phyloP scores from a whole-genome alignment of 2,888 invertebrate species.

The Ichneumoninae sp. region DNA sequence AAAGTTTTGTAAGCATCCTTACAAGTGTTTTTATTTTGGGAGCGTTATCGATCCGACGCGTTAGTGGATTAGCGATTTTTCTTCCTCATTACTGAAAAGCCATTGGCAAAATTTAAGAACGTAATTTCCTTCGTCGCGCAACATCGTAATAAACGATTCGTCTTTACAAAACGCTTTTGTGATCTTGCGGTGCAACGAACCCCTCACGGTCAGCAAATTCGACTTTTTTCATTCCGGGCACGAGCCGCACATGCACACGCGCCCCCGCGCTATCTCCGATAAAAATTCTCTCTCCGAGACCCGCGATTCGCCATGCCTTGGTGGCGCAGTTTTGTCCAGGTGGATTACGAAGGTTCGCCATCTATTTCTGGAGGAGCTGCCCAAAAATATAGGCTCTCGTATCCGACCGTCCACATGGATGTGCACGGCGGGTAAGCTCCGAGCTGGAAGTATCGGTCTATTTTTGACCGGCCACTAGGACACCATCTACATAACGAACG shows the following conservation, averaged over 20 bases:
- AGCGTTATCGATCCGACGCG: not conserved
- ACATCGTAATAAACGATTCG: not conserved
- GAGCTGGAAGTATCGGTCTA: slow-evolving; percentile 78
- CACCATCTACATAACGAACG: slow-evolving; percentile 63
- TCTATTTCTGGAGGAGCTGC: slow-evolving; percentile 76
- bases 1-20: not conserved
- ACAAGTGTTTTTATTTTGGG: not conserved
- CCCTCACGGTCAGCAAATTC: slow-evolving; percentile 6
- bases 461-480: slow-evolving; percentile 77
- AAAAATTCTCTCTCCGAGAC: not conserved
- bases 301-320: slow-evolving; percentile 56
- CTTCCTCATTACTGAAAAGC: not conserved
- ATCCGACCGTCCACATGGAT: slow-evolving; percentile 32
- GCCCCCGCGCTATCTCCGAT: not conserved
- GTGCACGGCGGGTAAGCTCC: slow-evolving; percentile 45
- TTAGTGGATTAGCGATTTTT: not conserved
- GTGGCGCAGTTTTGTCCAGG: slow-evolving; percentile 62
- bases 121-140: not conserved
- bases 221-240: slow-evolving; percentile 12
- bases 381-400: slow-evolving; percentile 73
- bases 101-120: not conserved
- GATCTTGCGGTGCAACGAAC: slow-evolving; percentile 10
- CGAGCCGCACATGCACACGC: not conserved
- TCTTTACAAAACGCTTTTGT: not conserved
- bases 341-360: slow-evolving; percentile 58